phyloP scores from a whole-genome alignment of 2,888 invertebrate species.

The Aproaerema taeniolella region DNA sequence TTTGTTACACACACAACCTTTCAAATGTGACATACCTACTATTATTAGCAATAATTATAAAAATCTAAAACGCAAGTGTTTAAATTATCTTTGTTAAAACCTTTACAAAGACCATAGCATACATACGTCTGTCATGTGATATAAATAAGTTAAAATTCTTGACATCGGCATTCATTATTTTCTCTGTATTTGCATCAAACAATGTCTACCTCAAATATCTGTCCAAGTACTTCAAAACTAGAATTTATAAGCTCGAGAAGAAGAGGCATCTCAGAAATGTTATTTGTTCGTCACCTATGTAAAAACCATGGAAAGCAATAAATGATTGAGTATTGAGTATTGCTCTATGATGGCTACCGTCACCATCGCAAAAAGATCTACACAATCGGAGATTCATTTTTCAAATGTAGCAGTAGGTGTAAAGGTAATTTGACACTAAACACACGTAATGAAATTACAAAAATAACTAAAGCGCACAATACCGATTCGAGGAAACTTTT shows the following conservation, averaged over 20 bases:
- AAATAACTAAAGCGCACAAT: not conserved
- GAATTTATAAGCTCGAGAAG: not conserved
- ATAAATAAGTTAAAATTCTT: not conserved
- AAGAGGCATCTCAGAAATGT: too few species aligned
- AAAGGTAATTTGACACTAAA: not conserved
- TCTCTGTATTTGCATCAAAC: too few species aligned
- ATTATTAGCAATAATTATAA: too few species aligned
- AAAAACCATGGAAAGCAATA: too few species aligned
- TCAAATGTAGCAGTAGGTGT: not conserved
- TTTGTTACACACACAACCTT: too few species aligned
- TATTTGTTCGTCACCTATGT: too few species aligned
- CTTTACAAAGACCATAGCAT: too few species aligned
- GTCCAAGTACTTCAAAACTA: not conserved
- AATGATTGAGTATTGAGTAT: too few species aligned
- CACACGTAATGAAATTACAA: not conserved
- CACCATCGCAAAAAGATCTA: not conserved
- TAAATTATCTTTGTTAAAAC: too few species aligned
- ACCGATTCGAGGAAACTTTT: not conserved
- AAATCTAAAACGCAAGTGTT: too few species aligned
- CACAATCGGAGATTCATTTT: not conserved
- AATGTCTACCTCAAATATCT: not conserved
- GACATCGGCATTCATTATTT: not conserved
- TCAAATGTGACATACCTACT: too few species aligned
- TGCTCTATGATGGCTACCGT: not conserved
- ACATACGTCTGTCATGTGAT: too few species aligned